Evolutionary conservation across 2,113 vertebrate species (phyloP), one percentile per base, ranked within the genome.

Genomic region (Chauna torquata): DNA sequence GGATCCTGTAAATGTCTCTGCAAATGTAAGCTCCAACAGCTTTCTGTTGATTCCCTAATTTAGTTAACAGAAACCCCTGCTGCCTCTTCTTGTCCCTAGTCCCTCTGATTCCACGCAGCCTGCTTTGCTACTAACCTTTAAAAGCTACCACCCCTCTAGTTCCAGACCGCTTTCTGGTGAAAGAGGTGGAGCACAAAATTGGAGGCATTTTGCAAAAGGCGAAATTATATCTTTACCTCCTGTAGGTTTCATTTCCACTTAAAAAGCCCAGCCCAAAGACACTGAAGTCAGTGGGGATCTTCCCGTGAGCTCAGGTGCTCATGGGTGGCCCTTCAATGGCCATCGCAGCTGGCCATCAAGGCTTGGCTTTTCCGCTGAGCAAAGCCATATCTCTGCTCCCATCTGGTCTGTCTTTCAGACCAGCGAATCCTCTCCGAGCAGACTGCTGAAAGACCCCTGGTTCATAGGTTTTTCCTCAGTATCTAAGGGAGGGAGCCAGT

Each of bases 1-100:
- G 85, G 83, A 76, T 81, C 88, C 61, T 94, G 81, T 93, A 82
- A 92, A 93, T 52, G 47, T 93, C 80, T 85, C 83, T 91, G 77
- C 69, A 84, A 66, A 91, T 52, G 47, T 11, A 74, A 75, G 66
- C 59, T 74, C 36, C 24, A 71, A 72, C 27, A n/a, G 24, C 49
- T 94, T 68, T 92, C 58, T 82, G 30, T 62, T 50, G 25, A 69
- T 78, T 88, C 79, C 78, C 74, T 82, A 76, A 82, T 72, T 81
- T 82, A 81, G 54, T 76, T 94, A 52, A 61, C 69, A 96, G 23
- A 74, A 92, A 42, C 19, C 36, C 20, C 47, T 91, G 42, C 74
- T 47, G 34, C 25, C 47, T 32, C 54, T 50, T 55, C 17, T 22
- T 2, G 0, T 54, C 28, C 42, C 23, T 70, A 14, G 8, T 81